Conservation (phyloP, 2,888 invertebrate species). For the Esperia sulphurella region DNA sequence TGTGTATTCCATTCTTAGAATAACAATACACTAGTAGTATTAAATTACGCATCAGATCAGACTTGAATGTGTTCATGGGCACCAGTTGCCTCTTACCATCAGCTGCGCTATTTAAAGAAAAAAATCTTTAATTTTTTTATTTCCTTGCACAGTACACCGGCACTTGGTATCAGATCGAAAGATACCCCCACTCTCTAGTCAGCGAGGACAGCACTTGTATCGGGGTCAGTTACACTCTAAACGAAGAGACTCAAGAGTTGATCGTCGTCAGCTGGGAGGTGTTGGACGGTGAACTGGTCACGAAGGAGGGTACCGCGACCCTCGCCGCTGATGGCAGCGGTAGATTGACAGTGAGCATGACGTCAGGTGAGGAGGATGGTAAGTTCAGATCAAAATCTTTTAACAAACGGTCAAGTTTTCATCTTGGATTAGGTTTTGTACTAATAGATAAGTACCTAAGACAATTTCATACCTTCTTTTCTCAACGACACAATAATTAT, state of each 20-base stretch:
- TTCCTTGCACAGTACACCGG: conserved; percentile 20
- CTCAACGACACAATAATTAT: no score
- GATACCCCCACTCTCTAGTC: conserved; percentile 41
- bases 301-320: conserved; percentile 44
- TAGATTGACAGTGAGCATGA: conserved; percentile 39
- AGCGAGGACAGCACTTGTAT: conserved; percentile 43
- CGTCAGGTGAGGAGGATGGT: conserved; percentile 38
- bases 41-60: no score
- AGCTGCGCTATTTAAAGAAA: no score
- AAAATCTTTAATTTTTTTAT: no score
- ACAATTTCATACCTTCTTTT: no score
- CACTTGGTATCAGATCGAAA: conserved; percentile 60
- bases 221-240: conserved; percentile 42
- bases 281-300: conserved; percentile 36
- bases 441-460: no score
- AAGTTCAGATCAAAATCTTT: conserved; percentile 10
- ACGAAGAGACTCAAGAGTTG: conserved; percentile 33
- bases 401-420: no score
- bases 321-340: conserved; percentile 38
- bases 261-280: conserved; percentile 58
- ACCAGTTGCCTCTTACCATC: no score
- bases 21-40: no score
- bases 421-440: no score
- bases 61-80: no score
- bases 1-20: no score